A percentile compares a stretch with the other conserved stretches of the same genome.
These are phyloP conservation scores for Caenorhabditis angaria DNA, from an alignment of 2,888 invertebrate genomes.

Conservation along the genomic window DNA sequence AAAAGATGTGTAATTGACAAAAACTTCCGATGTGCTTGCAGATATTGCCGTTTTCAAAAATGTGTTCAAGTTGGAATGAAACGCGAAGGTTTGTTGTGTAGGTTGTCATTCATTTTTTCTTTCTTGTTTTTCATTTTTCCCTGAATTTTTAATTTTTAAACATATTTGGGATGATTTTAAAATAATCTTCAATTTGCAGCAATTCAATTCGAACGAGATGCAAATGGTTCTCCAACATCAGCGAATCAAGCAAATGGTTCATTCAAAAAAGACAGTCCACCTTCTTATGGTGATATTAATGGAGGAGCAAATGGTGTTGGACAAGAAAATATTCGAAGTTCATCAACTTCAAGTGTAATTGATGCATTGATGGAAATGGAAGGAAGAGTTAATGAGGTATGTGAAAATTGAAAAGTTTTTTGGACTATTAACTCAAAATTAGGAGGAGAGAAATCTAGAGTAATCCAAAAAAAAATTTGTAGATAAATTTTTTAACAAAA, in stretches of 20 bases:
- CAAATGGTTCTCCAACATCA: slow-evolving; percentile 60
- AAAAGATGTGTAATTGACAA: slow-evolving; percentile 72
- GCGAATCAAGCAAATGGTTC: slow-evolving; percentile 43
- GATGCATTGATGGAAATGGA: slow-evolving; percentile 70
- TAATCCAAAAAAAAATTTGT: no score
- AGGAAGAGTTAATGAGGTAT: slow-evolving; percentile 55
- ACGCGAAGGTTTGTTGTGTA: slow-evolving; percentile 58
- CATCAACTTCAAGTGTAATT: slow-evolving; percentile 49
- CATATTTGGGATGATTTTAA: neutral
- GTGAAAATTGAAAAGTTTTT: no score
- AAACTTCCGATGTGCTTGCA: slow-evolving; percentile 71
- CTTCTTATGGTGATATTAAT: slow-evolving; percentile 8
- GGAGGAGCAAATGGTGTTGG: slow-evolving; percentile 14
- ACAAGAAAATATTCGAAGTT: slow-evolving; percentile 28
- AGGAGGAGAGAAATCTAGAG: no score
- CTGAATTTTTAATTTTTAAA: neutral
- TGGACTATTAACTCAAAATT: no score
- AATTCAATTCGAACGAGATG: slow-evolving; percentile 71
- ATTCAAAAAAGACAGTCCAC: slow-evolving; percentile 56
- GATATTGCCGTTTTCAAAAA: slow-evolving; percentile 71
- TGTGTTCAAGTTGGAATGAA: slow-evolving; percentile 71
- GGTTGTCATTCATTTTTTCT: neutral
- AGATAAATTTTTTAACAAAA: no score
- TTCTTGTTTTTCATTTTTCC: neutral
- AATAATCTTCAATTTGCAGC: slow-evolving; percentile 49